These are phyloP conservation scores for Stegostoma tigrinum DNA, from an alignment of 2,113 vertebrate species.

Conservation along the genomic window DNA sequence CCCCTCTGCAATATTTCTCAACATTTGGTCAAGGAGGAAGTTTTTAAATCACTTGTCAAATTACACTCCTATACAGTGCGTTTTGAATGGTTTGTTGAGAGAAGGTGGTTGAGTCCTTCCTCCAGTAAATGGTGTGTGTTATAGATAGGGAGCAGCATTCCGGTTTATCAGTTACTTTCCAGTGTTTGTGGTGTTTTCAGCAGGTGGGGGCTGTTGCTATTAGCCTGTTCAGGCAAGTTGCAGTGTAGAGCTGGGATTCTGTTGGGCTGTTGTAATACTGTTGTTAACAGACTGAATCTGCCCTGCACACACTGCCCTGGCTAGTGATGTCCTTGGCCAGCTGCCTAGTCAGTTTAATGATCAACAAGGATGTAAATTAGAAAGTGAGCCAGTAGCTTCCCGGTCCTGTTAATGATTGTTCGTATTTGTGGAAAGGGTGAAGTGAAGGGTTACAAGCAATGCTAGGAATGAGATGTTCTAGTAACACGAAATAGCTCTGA, in stretches of 20 bases:
- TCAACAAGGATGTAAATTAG: neutral
- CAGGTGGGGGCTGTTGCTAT: neutral
- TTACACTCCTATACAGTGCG: neutral
- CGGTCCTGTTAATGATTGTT: constrained; percentile 3
- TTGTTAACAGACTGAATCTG: neutral
- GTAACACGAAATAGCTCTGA: neutral
- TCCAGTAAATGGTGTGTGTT: neutral
- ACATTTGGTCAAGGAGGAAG: too few species aligned
- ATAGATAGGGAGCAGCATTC: neutral
- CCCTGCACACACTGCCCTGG: neutral
- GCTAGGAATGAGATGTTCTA: neutral
- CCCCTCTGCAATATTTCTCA: too few species aligned
- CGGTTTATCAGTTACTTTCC: neutral
- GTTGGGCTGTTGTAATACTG: neutral
- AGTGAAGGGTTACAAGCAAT: neutral
- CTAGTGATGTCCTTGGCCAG: neutral
- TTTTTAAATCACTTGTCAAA: neutral
- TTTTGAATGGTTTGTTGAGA: neutral
- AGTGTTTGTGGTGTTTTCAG: neutral
- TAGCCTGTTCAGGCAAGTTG: neutral
- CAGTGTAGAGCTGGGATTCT: neutral
- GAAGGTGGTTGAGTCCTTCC: neutral
- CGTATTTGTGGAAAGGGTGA: neutral
- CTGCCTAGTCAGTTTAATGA: neutral
- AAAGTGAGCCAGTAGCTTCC: neutral